Conservation (phyloP, 2,888 invertebrate genomes). For the Tolmerus cingulatus region DNA sequence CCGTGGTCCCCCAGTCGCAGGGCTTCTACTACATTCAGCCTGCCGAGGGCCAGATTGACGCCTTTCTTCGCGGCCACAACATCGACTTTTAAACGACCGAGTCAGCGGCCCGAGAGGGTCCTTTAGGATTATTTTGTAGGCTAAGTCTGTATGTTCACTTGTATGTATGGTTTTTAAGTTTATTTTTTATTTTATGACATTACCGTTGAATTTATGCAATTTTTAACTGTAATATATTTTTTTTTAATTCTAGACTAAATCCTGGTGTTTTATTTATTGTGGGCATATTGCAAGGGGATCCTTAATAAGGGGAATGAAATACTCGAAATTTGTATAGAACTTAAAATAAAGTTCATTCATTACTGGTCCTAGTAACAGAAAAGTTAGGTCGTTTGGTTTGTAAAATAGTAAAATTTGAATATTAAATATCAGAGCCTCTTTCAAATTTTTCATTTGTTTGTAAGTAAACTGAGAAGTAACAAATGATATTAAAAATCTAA, state of each 20-base stretch:
- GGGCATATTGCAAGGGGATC: neutral
- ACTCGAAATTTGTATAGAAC: neutral
- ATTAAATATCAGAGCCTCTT: too few species aligned
- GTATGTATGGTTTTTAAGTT: slow-evolving; percentile 32
- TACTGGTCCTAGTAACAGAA: too few species aligned
- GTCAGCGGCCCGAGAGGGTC: neutral
- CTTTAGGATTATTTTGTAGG: neutral
- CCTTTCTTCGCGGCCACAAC: slow-evolving; percentile 78
- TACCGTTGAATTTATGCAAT: slow-evolving; percentile 23
- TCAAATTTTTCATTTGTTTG: too few species aligned
- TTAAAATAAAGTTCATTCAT: too few species aligned
- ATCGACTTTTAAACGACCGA: slow-evolving; percentile 67
- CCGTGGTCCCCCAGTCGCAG: slow-evolving; percentile 56
- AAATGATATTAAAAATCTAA: too few species aligned
- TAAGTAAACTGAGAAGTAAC: too few species aligned
- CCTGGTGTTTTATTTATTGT: neutral
- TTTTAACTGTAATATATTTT: slow-evolving; percentile 23
- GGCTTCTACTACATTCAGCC: slow-evolving; percentile 70
- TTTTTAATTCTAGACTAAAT: slow-evolving; percentile 1
- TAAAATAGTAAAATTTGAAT: too few species aligned
- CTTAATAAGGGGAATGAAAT: neutral
- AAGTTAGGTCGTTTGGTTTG: too few species aligned
- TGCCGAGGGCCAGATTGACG: slow-evolving; percentile 76
- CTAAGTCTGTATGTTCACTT: slow-evolving; percentile 30
- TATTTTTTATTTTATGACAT: neutral